Conservation (phyloP, 2,888 invertebrate species). For the Muschampia plurimacula region DNA sequence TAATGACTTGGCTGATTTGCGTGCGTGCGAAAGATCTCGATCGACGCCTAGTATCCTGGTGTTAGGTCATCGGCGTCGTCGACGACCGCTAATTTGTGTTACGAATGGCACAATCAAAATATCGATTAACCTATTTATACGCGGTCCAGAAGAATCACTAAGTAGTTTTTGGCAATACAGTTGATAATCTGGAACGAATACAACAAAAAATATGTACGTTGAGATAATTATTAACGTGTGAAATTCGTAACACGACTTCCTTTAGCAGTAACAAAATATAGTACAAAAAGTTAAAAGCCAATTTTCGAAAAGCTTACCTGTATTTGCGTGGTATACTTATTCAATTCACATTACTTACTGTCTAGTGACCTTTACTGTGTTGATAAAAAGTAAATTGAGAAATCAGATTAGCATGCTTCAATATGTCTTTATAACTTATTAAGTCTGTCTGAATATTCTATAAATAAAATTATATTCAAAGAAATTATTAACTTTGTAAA, state of each 20-base stretch:
- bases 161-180: background rate
- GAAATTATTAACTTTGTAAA: background rate
- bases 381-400: constrained; percentile 37
- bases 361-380: constrained; percentile 33
- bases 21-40: constrained; percentile 66
- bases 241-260: constrained; percentile 2
- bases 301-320: constrained; percentile 16
- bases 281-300: constrained; percentile 9
- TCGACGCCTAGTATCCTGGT: constrained; percentile 62
- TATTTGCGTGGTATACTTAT: constrained; percentile 12
- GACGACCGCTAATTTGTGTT: constrained; percentile 54
- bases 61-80: constrained; percentile 51
- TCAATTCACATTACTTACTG: constrained; percentile 5
- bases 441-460: constrained; percentile 31
- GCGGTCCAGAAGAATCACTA: constrained; percentile 9
- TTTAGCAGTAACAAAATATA: background rate
- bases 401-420: constrained; percentile 36
- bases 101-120: constrained; percentile 36
- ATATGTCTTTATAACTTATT: constrained; percentile 32
- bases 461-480: constrained; percentile 18
- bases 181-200: constrained; percentile 26
- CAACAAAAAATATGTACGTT: background rate
- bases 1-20: constrained; percentile 58
- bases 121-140: constrained; percentile 36
- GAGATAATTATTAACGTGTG: constrained; percentile 13